These are phyloP conservation scores for Hemicentrotus pulcherrimus DNA, from an alignment of 35 echinoderm and acorn worm genomes.

Conservation along the genomic window DNA sequence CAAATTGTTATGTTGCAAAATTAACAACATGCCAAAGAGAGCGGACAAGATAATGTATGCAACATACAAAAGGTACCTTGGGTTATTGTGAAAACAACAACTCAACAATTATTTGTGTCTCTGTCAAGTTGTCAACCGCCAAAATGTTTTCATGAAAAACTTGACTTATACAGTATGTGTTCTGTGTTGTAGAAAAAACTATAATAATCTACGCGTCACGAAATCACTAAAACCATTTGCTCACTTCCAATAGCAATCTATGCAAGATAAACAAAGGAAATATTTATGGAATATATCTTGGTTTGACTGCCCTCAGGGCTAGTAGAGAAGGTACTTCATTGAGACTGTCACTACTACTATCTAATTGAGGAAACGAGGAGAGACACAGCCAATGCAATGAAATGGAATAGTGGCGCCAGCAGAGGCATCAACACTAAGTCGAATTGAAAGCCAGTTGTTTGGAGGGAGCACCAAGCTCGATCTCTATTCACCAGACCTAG, in stretches of 20 bases:
- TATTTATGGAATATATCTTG: neutral
- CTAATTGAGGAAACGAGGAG: conserved; percentile 17
- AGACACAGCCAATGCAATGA: conserved; percentile 21
- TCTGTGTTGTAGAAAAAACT: too few relatives aligned
- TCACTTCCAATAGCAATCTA: neutral
- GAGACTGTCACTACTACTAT: conserved; percentile 8
- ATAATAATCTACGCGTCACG: neutral
- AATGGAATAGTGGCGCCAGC: neutral
- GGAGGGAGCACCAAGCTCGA: neutral
- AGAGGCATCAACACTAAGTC: neutral
- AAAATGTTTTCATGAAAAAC: too few relatives aligned
- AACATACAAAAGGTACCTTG: too few relatives aligned
- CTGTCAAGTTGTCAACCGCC: too few relatives aligned
- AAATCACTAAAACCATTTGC: neutral
- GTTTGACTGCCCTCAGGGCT: neutral
- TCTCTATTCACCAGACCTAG: neutral
- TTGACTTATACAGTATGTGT: too few relatives aligned
- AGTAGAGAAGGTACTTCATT: neutral
- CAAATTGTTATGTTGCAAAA: too few relatives aligned
- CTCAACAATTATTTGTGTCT: too few relatives aligned
- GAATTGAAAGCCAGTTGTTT: neutral
- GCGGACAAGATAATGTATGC: too few relatives aligned
- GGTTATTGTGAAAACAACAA: too few relatives aligned
- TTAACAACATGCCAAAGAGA: too few relatives aligned
- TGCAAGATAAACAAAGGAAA: neutral